phyloP scores from a whole-genome alignment of 2,797 vertebrate genomes.

The Sardinella longiceps region DNA sequence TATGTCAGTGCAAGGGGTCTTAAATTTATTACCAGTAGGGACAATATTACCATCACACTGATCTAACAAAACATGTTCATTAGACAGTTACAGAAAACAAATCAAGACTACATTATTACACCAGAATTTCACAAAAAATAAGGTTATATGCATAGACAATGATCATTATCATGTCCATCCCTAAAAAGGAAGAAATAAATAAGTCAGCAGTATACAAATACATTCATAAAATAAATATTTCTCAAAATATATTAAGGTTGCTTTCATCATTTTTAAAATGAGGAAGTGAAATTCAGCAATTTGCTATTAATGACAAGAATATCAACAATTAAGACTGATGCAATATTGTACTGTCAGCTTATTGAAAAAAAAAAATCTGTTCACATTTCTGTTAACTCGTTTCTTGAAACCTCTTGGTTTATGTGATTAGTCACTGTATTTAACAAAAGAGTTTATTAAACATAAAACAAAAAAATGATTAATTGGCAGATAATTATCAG shows the following conservation, averaged over 20 bases:
- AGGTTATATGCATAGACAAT: not conserved
- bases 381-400: not conserved
- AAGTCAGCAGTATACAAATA: conserved; percentile 95
- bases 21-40: not conserved
- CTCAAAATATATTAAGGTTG: conserved; percentile 91
- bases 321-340: not conserved
- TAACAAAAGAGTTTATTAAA: not conserved
- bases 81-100: conserved; percentile 2
- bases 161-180: not conserved
- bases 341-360: not conserved
- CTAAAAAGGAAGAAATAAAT: conserved; percentile 1
- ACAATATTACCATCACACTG: not conserved
- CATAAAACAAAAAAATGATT: not conserved
- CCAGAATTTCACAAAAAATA: not conserved
- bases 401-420: not conserved
- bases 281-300: not conserved
- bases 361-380: not conserved
- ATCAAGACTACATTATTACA: not conserved
- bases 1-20: not conserved
- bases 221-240: conserved; percentile 96
- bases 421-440: not conserved
- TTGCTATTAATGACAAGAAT: not conserved
- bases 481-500: not conserved
- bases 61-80: not conserved
- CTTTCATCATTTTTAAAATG: not conserved